A percentile compares a stretch with the other conserved stretches of the same genome.
phyloP scores from a whole-genome alignment of 2,113 vertebrate genomes.

The Bos javanicus region DNA sequence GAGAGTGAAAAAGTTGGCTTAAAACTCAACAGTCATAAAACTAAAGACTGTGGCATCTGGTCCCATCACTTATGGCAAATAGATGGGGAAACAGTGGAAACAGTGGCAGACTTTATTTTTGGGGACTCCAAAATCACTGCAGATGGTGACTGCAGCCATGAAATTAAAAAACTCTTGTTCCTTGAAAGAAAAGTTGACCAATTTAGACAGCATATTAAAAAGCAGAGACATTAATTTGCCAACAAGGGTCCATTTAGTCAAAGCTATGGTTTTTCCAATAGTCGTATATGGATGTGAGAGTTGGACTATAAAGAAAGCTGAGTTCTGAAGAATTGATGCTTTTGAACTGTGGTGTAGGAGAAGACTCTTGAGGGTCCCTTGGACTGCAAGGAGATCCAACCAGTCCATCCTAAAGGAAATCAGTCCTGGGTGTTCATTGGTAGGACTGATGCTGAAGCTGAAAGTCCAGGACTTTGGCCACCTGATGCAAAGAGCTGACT shows the following conservation, averaged over 20 bases:
- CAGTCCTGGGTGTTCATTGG: neutral
- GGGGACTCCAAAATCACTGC: neutral
- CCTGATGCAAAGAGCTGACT: neutral
- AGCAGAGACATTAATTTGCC: neutral
- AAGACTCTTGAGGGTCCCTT: neutral
- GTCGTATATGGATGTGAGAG: neutral
- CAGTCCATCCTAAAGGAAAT: neutral
- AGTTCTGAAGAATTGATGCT: accelerated
- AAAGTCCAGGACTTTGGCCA: neutral
- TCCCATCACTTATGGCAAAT: neutral
- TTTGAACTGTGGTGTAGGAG: neutral
- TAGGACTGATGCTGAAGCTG: neutral
- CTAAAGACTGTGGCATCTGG: neutral
- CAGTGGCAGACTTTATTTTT: neutral
- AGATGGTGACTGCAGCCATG: neutral
- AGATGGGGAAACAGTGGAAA: neutral
- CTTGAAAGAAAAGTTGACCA: neutral
- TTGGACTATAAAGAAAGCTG: neutral
- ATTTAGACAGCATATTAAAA: neutral
- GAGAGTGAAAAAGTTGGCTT: neutral
- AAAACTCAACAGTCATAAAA: neutral
- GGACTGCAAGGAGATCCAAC: neutral
- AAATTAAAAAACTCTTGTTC: neutral
- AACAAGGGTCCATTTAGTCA: neutral
- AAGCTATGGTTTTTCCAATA: neutral